Base-by-base conservation (phyloP, 2,113 vertebrate genomes). In the Notarius lentiginosus region DNA sequence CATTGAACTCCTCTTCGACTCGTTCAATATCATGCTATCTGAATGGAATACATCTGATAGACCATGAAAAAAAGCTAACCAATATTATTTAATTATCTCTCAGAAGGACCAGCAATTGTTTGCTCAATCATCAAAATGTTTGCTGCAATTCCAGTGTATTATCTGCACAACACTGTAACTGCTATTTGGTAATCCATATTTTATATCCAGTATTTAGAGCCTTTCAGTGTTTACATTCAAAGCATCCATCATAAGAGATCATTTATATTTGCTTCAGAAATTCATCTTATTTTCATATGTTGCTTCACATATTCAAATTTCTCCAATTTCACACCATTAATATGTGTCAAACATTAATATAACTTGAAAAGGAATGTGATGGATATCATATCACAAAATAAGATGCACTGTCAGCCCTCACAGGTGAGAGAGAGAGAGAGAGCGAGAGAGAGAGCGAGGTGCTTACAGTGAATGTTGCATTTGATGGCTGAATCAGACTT, bases 401-500 rank as follows among this genome's bases (percentile, higher is more conserved):
- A 49, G 41, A 75, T 49, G 41, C 41, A 41, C 3, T 41, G 41
- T 41, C 41, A 41, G 4, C 41, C 41, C 41, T 41, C 41, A 41
- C 41, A 41, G 41, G 41, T 4, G 47, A 5, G 41, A 49, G 30
- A 30, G 66, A 70, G 66, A 30, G 61, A 87, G 63, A 30, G 68
- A 60, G 53, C 41, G 70, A 20, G 7, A 51, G 68, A 34, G 82
- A 51, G 63, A 82, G 22, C 68, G 65, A 53, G 22, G 77, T 72
- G 61, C 49, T 65, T 22, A 0, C 47, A 85, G 77, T 58, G 68
- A 82, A 70, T 56, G 1, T 70, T 79, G 76, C 84, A 86, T 79
- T 86, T 84, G 63, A 76, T 56, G 63, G 41, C 30, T 60, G 65
- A 70, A 82, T 86, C 84, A 60, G 12, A 70, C 60, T 79, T 14